A percentile compares a stretch with the other conserved stretches of the same genome.
phyloP scores from a whole-genome alignment of 2,113 vertebrate species.

The Calidris pygmaea region DNA sequence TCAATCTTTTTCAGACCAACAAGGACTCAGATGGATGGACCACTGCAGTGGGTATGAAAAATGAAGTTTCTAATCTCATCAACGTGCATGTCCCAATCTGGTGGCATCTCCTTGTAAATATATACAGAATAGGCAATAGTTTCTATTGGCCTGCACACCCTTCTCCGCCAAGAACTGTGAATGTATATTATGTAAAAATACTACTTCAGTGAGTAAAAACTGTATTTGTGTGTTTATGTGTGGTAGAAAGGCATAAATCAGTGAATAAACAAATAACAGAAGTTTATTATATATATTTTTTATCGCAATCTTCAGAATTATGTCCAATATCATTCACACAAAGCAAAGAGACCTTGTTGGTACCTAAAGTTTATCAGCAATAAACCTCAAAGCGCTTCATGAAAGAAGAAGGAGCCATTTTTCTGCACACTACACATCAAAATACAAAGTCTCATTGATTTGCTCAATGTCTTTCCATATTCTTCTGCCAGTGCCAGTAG shows the following conservation, averaged over 20 bases:
- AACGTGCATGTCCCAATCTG: neutral
- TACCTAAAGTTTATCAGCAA: neutral
- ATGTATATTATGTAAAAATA: neutral
- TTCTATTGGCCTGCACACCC: neutral
- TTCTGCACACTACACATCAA: neutral
- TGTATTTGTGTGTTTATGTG: fast-evolving
- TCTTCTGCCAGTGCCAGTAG: neutral
- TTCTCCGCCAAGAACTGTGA: neutral
- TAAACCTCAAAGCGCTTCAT: neutral
- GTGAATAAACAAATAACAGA: neutral
- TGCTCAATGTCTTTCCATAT: neutral
- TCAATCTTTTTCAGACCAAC: neutral
- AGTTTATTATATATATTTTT: neutral
- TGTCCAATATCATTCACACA: neutral
- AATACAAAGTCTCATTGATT: neutral
- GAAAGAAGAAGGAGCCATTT: neutral
- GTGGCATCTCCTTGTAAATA: neutral
- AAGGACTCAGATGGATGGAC: neutral
- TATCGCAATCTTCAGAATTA: neutral
- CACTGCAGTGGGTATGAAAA: neutral
- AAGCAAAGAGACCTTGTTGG: neutral
- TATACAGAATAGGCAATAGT: neutral
- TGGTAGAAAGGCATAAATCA: neutral
- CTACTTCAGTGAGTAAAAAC: neutral
- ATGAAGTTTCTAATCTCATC: neutral